Evolutionary conservation across 2,888 invertebrate genomes (phyloP).

Genomic region (Caenorhabditis angaria): DNA sequence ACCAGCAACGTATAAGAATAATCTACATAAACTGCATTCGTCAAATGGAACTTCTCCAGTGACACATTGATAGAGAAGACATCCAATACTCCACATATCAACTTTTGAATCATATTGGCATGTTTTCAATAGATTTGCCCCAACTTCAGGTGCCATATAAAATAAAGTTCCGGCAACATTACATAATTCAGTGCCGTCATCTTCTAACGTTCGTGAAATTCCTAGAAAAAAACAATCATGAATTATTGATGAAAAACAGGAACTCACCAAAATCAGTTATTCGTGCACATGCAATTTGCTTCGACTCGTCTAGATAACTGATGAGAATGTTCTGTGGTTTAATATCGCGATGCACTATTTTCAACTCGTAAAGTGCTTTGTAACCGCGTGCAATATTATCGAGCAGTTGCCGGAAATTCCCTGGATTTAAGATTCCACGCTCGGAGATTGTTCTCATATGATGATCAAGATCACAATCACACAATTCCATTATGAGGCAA

Average conservation of each 20-base stretch:
- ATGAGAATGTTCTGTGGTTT: constrained; percentile 71
- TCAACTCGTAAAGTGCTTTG: constrained; percentile 63
- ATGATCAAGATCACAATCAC: constrained; percentile 65
- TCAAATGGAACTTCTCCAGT: constrained; percentile 70
- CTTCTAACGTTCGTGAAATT: constrained; percentile 64
- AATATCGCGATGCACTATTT: constrained; percentile 71
- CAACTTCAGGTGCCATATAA: constrained; percentile 71
- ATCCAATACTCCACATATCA: constrained; percentile 72
- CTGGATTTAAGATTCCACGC: constrained; percentile 52
- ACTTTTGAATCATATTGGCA: constrained; percentile 65
- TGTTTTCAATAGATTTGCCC: constrained; percentile 66
- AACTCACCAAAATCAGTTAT: constrained; percentile 68
- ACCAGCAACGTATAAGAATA: constrained; percentile 69
- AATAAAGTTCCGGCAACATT: constrained; percentile 70
- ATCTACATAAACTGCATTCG: constrained; percentile 65
- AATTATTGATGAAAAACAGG: constrained; percentile 8
- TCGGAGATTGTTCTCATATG: constrained; percentile 57
- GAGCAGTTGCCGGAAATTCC: constrained; percentile 62
- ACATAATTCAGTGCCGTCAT: constrained; percentile 56
- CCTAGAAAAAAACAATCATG: constrained; percentile 49
- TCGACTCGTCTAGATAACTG: constrained; percentile 45
- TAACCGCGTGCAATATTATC: constrained; percentile 70
- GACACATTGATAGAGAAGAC: constrained; percentile 68
- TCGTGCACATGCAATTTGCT: constrained; percentile 59
- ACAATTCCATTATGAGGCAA: constrained; percentile 69